Conservation (phyloP, 2,797 vertebrate genomes). For the Mus spretus region DNA sequence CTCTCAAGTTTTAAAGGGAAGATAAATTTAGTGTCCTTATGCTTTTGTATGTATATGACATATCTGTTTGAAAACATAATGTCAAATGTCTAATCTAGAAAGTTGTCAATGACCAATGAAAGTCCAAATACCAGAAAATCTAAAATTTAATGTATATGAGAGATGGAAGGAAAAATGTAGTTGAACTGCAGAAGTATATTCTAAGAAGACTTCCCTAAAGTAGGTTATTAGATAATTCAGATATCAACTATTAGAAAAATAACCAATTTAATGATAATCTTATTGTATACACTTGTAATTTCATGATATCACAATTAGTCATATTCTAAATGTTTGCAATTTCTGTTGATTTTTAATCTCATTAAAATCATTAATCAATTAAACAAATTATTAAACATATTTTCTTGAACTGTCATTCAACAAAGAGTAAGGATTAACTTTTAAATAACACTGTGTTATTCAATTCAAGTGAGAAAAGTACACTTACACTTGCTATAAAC, state of each 20-base stretch:
- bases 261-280: not conserved
- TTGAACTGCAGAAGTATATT: not conserved
- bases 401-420: constrained; percentile 33
- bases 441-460: not conserved
- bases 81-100: not conserved
- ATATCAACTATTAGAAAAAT: constrained; percentile 1
- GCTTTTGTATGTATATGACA: not conserved
- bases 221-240: not conserved
- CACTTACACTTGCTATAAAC: not conserved
- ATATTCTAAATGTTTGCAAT: constrained; percentile 22
- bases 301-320: not conserved
- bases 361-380: not conserved
- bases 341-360: constrained; percentile 27
- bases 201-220: constrained; percentile 25
- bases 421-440: not conserved
- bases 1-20: constrained; percentile 53
- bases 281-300: not conserved
- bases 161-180: constrained; percentile 31
- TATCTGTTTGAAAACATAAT: constrained; percentile 38
- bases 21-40: constrained; percentile 39
- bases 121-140: constrained; percentile 50
- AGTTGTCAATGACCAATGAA: not conserved
- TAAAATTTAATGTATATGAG: constrained; percentile 37
- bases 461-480: not conserved
- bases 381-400: not conserved